Percentiles rank a stretch among this genome's conserved stretches.
Conservation (phyloP, 2,888 invertebrate species). For the Hirtodrosophila alboralis region DNA sequence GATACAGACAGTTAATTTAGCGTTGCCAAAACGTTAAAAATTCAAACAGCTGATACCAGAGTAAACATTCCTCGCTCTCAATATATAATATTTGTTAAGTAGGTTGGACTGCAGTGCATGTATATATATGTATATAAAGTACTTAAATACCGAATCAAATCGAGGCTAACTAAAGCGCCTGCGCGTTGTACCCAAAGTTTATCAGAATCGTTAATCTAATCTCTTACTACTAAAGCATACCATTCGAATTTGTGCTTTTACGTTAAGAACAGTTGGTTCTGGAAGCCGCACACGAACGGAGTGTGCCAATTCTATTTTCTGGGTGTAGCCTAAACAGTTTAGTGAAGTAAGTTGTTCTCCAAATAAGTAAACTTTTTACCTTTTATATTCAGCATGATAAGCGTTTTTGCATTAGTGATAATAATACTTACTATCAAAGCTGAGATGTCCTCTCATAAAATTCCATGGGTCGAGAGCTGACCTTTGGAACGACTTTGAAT, state of each 20-base stretch:
- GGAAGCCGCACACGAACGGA: slow-evolving; percentile 46
- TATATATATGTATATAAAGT: not conserved
- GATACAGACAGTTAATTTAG: slow-evolving; percentile 6
- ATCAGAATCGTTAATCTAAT: slow-evolving; percentile 66
- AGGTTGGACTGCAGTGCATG: slow-evolving; percentile 17
- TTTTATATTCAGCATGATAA: slow-evolving; percentile 4
- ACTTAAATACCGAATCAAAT: slow-evolving; percentile 5
- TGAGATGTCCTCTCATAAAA: slow-evolving; percentile 9
- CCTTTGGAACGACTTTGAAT: slow-evolving; percentile 63
- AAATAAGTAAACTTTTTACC: slow-evolving; percentile 13
- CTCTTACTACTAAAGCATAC: slow-evolving; percentile 39
- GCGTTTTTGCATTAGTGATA: not conserved
- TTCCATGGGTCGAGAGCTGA: slow-evolving; percentile 33
- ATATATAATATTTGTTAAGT: slow-evolving; percentile 31
- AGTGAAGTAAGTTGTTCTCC: slow-evolving; percentile 48
- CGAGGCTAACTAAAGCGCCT: slow-evolving; percentile 35
- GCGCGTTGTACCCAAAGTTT: slow-evolving; percentile 43
- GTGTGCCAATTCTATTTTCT: slow-evolving; percentile 26
- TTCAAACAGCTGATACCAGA: slow-evolving; percentile 41
- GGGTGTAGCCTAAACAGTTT: slow-evolving; percentile 24
- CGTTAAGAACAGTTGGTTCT: slow-evolving; percentile 38
- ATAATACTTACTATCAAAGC: not conserved
- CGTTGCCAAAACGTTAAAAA: slow-evolving; percentile 25
- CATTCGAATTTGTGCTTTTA: slow-evolving; percentile 18
- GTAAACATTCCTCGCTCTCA: slow-evolving; percentile 29